Conservation (phyloP, 2,113 vertebrate genomes). For the Cyprinodon tularosa region DNA sequence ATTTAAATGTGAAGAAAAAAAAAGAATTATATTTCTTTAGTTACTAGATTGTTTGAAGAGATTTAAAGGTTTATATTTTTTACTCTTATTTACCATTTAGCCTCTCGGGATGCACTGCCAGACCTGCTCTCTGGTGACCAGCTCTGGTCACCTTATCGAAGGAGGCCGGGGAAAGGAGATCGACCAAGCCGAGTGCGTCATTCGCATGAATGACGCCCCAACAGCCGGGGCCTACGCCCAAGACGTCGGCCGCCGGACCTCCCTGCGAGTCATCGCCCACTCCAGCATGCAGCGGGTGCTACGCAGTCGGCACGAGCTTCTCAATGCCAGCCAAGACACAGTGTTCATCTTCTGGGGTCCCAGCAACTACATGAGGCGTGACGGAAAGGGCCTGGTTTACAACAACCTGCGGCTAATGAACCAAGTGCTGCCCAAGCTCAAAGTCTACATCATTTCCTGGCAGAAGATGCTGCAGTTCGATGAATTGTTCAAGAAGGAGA, state of each 20-base stretch:
- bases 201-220: constrained; percentile 97
- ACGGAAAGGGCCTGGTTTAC: constrained; percentile 94
- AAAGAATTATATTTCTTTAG: neutral
- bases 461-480: constrained; percentile 98
- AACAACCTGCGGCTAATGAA: constrained; percentile 96
- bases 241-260: constrained; percentile 91
- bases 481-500: constrained; percentile 96
- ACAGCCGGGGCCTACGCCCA: constrained; percentile 80
- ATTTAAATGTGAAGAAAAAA: constrained; percentile 16
- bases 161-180: constrained; percentile 86
- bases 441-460: constrained; percentile 93
- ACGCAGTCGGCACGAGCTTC: constrained; percentile 88
- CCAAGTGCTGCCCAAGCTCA: constrained; percentile 91
- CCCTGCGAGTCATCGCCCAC: constrained; percentile 93
- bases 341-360: constrained; percentile 99
- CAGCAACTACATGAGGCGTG: constrained; percentile 95
- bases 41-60: neutral
- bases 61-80: neutral
- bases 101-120: constrained; percentile 93
- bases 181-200: constrained; percentile 91
- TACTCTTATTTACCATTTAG: constrained; percentile 64
- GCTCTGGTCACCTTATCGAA: constrained; percentile 91
- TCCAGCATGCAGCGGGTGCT: constrained; percentile 96
- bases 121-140: constrained; percentile 92
- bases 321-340: constrained; percentile 91